A percentile compares a stretch with the other conserved stretches of the same genome.
Evolutionary conservation across 2,113 vertebrate species (phyloP).

Genomic region (Motacilla tschutschensis): DNA sequence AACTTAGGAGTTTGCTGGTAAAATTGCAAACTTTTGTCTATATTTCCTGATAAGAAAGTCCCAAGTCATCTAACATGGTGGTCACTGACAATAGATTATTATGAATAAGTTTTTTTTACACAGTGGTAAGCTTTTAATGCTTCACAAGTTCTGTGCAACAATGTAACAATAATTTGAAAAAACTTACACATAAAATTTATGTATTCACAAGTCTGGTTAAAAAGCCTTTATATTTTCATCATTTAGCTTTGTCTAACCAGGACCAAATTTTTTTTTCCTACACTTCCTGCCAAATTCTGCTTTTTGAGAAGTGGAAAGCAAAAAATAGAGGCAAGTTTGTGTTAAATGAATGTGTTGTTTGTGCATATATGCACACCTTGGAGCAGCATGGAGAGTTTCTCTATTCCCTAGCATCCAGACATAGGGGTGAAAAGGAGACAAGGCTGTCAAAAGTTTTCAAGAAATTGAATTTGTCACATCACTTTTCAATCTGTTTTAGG

Average conservation of each 20-base stretch:
- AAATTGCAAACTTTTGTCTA: background rate
- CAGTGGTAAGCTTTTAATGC: background rate
- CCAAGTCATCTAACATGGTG: background rate
- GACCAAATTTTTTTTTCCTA: background rate
- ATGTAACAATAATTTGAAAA: background rate
- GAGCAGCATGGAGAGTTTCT: background rate
- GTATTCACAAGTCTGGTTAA: background rate
- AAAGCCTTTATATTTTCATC: background rate
- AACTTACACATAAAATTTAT: background rate
- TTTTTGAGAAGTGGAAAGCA: background rate
- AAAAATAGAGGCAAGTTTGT: background rate
- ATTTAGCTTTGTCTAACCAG: background rate
- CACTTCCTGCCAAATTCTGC: background rate
- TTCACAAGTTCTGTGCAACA: background rate
- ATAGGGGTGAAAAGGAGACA: background rate
- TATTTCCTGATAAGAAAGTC: background rate
- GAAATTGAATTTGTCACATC: background rate
- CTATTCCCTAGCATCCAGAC: background rate
- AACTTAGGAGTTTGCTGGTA: background rate
- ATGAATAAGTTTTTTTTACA: background rate
- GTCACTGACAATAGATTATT: background rate
- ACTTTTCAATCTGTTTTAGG: background rate
- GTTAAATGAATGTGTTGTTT: background rate
- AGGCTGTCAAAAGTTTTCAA: background rate
- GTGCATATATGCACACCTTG: fast-evolving